These are phyloP conservation scores for Mimumesa dahlbomi DNA, from an alignment of 2,888 invertebrate genomes.

Conservation along the genomic window DNA sequence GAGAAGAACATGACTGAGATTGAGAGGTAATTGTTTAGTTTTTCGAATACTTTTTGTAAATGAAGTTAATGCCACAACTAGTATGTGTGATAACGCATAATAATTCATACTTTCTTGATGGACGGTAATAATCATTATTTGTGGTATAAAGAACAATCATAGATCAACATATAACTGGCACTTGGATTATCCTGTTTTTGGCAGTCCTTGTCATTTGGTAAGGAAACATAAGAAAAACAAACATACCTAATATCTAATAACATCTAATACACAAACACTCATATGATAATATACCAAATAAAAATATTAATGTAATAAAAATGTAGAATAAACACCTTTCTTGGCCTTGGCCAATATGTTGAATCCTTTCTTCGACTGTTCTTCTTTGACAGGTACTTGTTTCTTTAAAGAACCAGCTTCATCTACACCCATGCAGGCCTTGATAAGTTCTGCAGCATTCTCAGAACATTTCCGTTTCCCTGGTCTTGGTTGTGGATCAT, in stretches of 20 bases:
- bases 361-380: conserved; percentile 77
- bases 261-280: conserved; percentile 11
- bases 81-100: conserved; percentile 5
- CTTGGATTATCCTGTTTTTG: conserved; percentile 57
- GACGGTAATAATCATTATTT: conserved; percentile 7
- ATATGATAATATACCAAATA: conserved; percentile 37
- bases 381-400: conserved; percentile 79
- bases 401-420: conserved; percentile 78
- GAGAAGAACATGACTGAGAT: conserved; percentile 32
- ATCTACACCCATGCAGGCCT: conserved; percentile 82
- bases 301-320: conserved; percentile 29
- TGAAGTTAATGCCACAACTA: conserved; percentile 1
- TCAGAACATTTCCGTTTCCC: conserved; percentile 84
- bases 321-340: conserved; percentile 74
- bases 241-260: too few relatives aligned
- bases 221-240: conserved; percentile 20
- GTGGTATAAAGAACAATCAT: background rate
- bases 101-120: conserved; percentile 7
- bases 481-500: conserved; percentile 81
- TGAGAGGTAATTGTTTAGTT: conserved; percentile 34
- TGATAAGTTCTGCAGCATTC: conserved; percentile 83
- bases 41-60: conserved; percentile 13
- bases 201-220: conserved; percentile 50
- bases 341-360: conserved; percentile 77
- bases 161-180: conserved; percentile 12